phyloP scores from a whole-genome alignment of 1,140 invertebrate genomes.

The Melitaea cinxia region DNA sequence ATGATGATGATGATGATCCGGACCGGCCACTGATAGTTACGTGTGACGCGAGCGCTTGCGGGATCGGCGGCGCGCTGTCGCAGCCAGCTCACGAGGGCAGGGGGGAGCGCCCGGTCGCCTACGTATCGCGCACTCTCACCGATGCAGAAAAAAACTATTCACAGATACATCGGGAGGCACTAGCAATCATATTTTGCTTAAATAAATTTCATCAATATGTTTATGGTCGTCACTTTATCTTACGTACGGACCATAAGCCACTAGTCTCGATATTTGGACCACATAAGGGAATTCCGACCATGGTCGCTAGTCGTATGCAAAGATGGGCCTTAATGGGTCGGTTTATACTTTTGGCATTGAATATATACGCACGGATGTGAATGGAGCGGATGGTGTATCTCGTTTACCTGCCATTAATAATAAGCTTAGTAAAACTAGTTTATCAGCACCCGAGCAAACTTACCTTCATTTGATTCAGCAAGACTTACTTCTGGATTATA shows the following conservation, averaged over 20 bases:
- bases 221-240: no score
- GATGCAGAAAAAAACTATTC: constrained; percentile 65
- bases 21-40: constrained; percentile 60
- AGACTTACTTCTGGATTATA: no score
- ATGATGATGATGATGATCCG: no score
- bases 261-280: constrained; percentile 6
- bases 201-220: no score
- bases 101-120: constrained; percentile 43
- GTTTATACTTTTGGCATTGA: background rate
- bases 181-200: constrained; percentile 67
- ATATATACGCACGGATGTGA: no score
- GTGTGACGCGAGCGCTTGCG: constrained; percentile 64
- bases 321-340: constrained; percentile 4
- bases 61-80: background rate
- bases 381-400: background rate
- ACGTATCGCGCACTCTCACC: constrained; percentile 64
- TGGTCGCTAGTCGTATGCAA: background rate
- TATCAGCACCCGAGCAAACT: no score
- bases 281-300: constrained; percentile 2
- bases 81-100: constrained; percentile 13
- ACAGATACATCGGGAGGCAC: constrained; percentile 79
- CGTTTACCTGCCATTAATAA: no score
- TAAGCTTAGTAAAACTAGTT: no score
- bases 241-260: background rate
- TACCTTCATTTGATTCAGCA: no score